Evolutionary conservation across 1,140 invertebrate species (phyloP), one percentile per base, ranked within the genome.

Genomic region (Drosophila nasuta): DNA sequence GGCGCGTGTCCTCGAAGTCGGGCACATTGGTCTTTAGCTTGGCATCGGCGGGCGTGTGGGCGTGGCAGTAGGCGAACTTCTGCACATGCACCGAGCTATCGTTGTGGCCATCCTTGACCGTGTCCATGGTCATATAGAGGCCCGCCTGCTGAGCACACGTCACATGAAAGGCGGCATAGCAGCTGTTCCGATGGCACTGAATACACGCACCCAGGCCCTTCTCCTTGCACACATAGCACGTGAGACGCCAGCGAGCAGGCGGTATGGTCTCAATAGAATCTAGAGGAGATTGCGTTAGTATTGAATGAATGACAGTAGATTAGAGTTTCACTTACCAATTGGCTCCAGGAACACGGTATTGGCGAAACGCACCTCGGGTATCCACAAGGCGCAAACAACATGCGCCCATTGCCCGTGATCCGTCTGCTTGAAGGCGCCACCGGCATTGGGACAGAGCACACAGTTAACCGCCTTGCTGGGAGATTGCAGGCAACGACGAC

Each of bases 391-490:
- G 93, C 99, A 99, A 1, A 99, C 97, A 3, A 99, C 98, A 93
- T 99, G 99, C 17, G 98, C 98, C 99, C 99, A 99, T 3, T 97
- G 96, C 0, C 97, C 96, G 93, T 97, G 95, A 93, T 99, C 98
- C 0, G 98, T 99, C 93, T 99, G 98, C 93, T 99, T 99, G 80
- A 99, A 99, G 48, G 99, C 99, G 64, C 99, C 99, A 58, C 98
- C 98, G 87, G 98, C 97, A 93, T 99, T 99, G 0, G 99, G 98
- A 93, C 99, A 99, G 4, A 99, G 94, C 25, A 97, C 97, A 94
- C 99, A 99, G 91, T 99, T 97, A 1, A 99, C 98, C 7, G 98
- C 96, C 65, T 97, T 93, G 1, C 98, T 99, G 5, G 99, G 98
- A 58, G 98, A 99, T 88, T 99, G 97, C 4, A 99, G 93, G 93